Conservation (phyloP, 2,113 vertebrate genomes). For the Centrocercus urophasianus region DNA sequence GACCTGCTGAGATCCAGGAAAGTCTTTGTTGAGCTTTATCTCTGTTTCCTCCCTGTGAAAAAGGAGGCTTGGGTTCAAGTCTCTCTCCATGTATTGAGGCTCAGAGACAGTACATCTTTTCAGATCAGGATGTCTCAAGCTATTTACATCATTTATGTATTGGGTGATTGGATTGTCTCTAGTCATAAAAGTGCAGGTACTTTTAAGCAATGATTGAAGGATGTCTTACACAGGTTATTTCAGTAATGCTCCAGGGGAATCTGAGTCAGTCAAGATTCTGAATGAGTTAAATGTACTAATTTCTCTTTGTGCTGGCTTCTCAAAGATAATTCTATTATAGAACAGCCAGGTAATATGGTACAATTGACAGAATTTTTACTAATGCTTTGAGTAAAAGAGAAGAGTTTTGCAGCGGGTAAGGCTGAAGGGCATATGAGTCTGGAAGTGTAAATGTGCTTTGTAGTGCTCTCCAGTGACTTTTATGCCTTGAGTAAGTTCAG, state of each 20-base stretch:
- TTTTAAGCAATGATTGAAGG: neutral
- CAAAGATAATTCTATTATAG: neutral
- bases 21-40: neutral
- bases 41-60: neutral
- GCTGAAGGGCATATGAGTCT: neutral
- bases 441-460: neutral
- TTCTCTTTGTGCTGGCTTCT: neutral
- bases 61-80: neutral
- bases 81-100: accelerated
- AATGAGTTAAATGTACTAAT: neutral
- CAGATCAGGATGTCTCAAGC: neutral
- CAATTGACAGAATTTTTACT: neutral
- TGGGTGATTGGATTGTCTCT: neutral
- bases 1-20: neutral
- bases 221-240: neutral
- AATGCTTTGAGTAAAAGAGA: neutral
- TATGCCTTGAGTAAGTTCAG: neutral
- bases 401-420: neutral
- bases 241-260: neutral
- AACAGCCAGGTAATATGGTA: neutral
- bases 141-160: neutral
- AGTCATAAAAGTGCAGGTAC: neutral
- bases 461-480: neutral
- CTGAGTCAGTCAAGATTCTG: neutral
- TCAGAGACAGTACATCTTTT: neutral